Base-by-base conservation (phyloP, 1,140 invertebrate species). In the Protaetia brevitarsis region DNA sequence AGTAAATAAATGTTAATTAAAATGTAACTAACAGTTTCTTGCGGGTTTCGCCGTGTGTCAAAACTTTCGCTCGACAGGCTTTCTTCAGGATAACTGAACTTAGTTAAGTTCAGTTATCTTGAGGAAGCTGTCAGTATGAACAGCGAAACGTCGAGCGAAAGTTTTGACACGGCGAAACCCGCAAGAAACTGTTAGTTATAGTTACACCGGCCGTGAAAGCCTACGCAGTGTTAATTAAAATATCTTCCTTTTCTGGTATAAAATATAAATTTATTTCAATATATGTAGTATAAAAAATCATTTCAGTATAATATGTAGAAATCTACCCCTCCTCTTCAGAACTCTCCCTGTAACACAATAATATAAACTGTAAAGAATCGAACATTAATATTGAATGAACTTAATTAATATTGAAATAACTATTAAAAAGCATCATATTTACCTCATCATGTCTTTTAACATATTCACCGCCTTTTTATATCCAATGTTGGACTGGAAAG, bases 261-360 rank as follows among this genome's bases (percentile, higher is more conserved):
- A 37, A 37, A 37, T 37, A 37, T 37, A 37, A 37, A 37, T 37
- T 37, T n/a, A 37, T 37, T 37, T 37, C 36, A 37, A 37, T 37
- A 37, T 37, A 37, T 37, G 36, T 37, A 37, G 36, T 37, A 37
- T 37, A 37, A 37, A n/a, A n/a, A n/a, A 37, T 37, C 16, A 37
- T 37, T 37, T 37, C 36, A 37, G 36, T 37, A 37, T 37, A 37
- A 37, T 37, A 37, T 37, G 16, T n/a, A 37, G 36, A 37, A 37
- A 37, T 37, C 36, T 37, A 37, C 36, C 4, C n/a, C 36, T 37
- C 36, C 36, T 37, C 36, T 37, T 37, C 36, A 37, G 36, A 37
- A 37, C 36, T 37, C 36, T 37, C 3, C 36, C 36, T 37, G 36
- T 37, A 37, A 37, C 36, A 37, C 36, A 37, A 37, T 37, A 37